Evolutionary conservation across 23 tunicate genomes (phyloP).

Genomic region (Botrylloides violaceus): DNA sequence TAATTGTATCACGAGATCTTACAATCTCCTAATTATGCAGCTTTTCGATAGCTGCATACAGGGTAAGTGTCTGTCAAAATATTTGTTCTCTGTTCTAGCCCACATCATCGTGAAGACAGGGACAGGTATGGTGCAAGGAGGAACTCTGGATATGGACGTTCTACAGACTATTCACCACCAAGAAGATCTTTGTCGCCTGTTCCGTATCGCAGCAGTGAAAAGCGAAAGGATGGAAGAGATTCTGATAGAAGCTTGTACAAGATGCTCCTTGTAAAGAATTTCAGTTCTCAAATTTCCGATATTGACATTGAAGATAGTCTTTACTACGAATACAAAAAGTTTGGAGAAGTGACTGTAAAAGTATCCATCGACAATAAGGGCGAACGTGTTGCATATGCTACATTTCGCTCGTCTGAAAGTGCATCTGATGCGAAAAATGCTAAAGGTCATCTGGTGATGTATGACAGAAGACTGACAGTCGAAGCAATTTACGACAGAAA

Average conservation of each 20-base stretch:
- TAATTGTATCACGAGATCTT: not conserved
- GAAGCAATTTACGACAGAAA: conserved; percentile 49
- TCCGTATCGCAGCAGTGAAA: conserved; percentile 18
- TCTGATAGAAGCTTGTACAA: conserved; percentile 43
- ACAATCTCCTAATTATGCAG: not conserved
- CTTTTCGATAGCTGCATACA: not conserved
- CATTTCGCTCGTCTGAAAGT: conserved; percentile 65
- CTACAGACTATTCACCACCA: conserved; percentile 33
- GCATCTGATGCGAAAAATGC: conserved; percentile 87
- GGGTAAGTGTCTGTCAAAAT: not conserved
- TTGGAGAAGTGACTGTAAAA: conserved; percentile 72
- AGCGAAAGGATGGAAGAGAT: conserved; percentile 27
- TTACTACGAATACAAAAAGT: conserved; percentile 79
- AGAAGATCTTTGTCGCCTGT: conserved; percentile 37
- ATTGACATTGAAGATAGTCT: conserved; percentile 90
- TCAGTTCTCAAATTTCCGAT: conserved; percentile 56
- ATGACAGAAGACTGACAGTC: conserved; percentile 63
- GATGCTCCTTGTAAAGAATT: conserved; percentile 59
- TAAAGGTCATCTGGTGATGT: conserved; percentile 86
- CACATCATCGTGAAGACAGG: conserved; percentile 49
- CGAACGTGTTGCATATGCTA: conserved; percentile 82
- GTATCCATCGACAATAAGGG: conserved; percentile 64
- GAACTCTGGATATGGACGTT: conserved; percentile 41
- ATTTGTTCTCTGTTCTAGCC: conserved; percentile 41
- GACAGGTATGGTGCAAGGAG: conserved; percentile 47